Conservation (phyloP, 2,888 invertebrate genomes). For the Plagodis dolabraria region DNA sequence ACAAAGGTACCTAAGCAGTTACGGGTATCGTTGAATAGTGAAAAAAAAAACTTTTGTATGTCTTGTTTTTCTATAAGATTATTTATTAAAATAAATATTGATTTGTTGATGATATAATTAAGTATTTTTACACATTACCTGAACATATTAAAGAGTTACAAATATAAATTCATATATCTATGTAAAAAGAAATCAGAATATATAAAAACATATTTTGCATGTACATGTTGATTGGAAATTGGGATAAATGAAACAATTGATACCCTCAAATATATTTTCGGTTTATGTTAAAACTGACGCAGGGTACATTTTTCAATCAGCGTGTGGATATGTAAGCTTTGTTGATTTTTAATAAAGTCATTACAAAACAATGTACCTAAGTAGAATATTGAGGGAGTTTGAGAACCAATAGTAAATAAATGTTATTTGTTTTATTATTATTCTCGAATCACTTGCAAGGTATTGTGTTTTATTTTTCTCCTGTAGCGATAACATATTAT, state of each 20-base stretch:
- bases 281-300: conserved; percentile 29
- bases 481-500: neutral
- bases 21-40: conserved; percentile 63
- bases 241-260: conserved; percentile 13
- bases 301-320: conserved; percentile 51
- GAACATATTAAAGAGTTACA: conserved; percentile 75
- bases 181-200: conserved; percentile 71
- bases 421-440: conserved; percentile 82
- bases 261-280: conserved; percentile 21
- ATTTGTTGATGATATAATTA: conserved; percentile 78
- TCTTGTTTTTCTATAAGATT: conserved; percentile 79
- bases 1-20: conserved; percentile 62
- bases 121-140: conserved; percentile 83
- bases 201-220: conserved; percentile 75
- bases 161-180: conserved; percentile 72
- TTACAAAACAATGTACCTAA: conserved; percentile 80
- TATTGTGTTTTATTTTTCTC: conserved; percentile 68
- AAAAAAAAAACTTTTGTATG: conserved; percentile 59
- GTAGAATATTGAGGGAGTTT: conserved; percentile 71
- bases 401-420: conserved; percentile 83
- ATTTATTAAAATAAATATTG: conserved; percentile 78
- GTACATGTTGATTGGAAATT: conserved; percentile 58
- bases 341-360: conserved; percentile 74
- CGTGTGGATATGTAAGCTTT: conserved; percentile 61
- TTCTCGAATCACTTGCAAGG: conserved; percentile 83